Evolutionary conservation across 2,113 vertebrate genomes (phyloP).

Genomic region (Halcyon senegalensis): DNA sequence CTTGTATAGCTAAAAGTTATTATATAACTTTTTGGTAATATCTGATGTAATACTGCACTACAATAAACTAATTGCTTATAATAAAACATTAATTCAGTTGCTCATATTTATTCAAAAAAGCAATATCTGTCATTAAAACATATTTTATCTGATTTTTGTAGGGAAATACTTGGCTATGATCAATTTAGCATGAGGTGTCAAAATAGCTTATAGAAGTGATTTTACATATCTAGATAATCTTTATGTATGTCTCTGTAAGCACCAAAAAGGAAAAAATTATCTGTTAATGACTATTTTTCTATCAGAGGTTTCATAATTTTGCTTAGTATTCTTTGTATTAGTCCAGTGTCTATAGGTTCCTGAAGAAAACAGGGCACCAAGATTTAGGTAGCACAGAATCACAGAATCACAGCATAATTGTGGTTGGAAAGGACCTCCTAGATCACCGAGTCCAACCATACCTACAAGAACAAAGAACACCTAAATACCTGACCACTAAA

Average conservation of each 20-base stretch:
- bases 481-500: no score
- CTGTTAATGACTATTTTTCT: background rate
- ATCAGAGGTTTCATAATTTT: background rate
- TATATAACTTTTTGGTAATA: background rate
- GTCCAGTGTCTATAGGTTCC: background rate
- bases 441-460: no score
- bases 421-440: no score
- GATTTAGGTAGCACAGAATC: background rate
- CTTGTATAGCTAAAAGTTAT: background rate
- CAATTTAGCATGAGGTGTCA: background rate
- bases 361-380: background rate
- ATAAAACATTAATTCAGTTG: background rate
- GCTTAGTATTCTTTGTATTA: background rate
- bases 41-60: background rate
- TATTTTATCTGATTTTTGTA: background rate
- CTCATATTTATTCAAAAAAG: background rate
- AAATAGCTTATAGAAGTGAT: background rate
- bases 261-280: background rate
- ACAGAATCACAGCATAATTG: no score
- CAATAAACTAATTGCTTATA: background rate
- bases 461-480: no score
- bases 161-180: background rate
- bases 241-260: background rate
- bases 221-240: background rate
- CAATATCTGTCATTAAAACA: background rate